Base-by-base conservation (phyloP, 2,113 vertebrate species). In the Oenanthe oenanthe region DNA sequence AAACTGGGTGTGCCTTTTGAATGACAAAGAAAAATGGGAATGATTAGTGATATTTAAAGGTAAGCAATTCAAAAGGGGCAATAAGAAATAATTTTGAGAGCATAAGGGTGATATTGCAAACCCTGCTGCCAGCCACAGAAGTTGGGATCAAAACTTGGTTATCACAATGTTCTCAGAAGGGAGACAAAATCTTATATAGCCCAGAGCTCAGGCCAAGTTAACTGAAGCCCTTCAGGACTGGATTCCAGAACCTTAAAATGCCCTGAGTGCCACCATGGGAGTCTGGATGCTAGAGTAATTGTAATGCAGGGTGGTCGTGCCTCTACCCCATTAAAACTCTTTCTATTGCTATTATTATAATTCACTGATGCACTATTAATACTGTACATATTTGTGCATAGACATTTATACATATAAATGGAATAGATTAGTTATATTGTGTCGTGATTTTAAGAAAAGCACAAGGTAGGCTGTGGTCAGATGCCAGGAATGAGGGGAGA, bases 401-500 rank as follows among this genome's bases (percentile, higher is more conserved):
- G 32, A 47, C 8, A 78, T 65, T 65, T 81, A 62, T 15, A 62
- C 4, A 45, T 34, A 71, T 71, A 81, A 75, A 89, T 82, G 17
- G 34, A 85, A 67, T 60, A 63, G 25, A 63, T 91, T 81, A 48
- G 2, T 67, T 92, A 71, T 78, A 89, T 24, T 75, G 12, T 61
- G 36, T 31, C 53, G 83, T 86, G 47, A 45, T 81, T 95, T 95
- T 45, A 78, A 24, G 40, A 75, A 92, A 91, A 79, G 26, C 42
- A 70, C 29, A 58, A 68, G 60, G n/a, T 53, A 72, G n/a, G 10
- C 36, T 63, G 29, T 51, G 29, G 56, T 80, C 36, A 89, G n/a
- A 75, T 74, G 36, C 8, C 70, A 89, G 29, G 26, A 93, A 85
- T 43, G 65, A 91, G 66, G 22, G 32, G 14, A 72, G 36, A 71